A percentile compares a stretch with the other conserved stretches of the same genome.
Conservation (phyloP, 2,797 vertebrate species). For the Sitta carolinensis region DNA sequence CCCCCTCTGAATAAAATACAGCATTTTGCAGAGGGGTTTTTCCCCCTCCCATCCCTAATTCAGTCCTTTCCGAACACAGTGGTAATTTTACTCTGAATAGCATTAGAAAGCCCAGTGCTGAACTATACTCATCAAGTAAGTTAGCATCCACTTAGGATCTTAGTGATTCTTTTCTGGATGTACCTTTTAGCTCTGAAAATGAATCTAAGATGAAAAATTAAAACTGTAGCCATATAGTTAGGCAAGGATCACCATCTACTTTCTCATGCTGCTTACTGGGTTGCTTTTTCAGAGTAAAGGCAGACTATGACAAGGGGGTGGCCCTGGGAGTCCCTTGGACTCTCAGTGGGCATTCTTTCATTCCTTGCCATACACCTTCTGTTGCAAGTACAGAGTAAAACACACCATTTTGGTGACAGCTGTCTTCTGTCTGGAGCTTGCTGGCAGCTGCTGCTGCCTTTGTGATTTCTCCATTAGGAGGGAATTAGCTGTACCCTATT, state of each 20-base stretch:
- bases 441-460: neutral
- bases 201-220: neutral
- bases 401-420: neutral
- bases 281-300: neutral
- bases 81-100: neutral
- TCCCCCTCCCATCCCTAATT: neutral
- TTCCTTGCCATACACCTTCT: neutral
- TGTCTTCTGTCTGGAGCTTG: neutral
- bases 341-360: neutral
- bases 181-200: neutral
- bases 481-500: neutral
- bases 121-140: neutral
- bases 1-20: neutral
- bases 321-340: too few relatives aligned
- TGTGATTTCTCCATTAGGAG: neutral
- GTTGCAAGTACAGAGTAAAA: neutral
- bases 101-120: neutral
- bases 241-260: neutral
- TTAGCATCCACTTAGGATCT: neutral
- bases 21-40: neutral
- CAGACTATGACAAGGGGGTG: too few relatives aligned
- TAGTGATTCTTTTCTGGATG: neutral
- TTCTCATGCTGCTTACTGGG: accelerated
- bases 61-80: neutral
- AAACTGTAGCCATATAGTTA: neutral